phyloP scores from a whole-genome alignment of 1,140 invertebrate genomes.

The Lepeophtheirus salmonis region DNA sequence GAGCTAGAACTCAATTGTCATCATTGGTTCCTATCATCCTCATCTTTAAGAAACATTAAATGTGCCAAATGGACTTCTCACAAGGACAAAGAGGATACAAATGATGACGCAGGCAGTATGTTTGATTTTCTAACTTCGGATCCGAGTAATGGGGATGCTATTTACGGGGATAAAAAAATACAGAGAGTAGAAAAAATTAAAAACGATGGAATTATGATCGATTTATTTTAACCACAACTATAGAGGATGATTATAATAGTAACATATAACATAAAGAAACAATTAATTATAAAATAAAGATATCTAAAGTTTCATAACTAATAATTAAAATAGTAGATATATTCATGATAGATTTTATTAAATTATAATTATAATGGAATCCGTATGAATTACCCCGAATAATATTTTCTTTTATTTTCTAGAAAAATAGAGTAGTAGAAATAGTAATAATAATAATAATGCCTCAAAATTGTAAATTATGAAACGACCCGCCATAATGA shows the following conservation, averaged over 20 bases:
- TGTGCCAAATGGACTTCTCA: background rate
- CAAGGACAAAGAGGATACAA: background rate
- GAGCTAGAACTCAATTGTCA: background rate
- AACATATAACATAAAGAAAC: background rate
- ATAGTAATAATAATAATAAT: no score
- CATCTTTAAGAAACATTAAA: background rate
- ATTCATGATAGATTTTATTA: background rate
- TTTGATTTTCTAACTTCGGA: background rate
- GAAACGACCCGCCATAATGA: no score
- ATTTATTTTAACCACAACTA: no score
- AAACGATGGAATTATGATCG: no score
- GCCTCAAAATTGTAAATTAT: no score
- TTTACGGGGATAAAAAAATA: no score
- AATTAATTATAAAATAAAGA: background rate
- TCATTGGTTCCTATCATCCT: background rate
- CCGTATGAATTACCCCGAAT: no score
- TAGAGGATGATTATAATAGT: conserved; percentile 1
- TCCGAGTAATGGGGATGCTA: no score
- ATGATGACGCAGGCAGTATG: background rate
- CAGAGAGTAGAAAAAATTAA: no score
- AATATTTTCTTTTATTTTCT: no score
- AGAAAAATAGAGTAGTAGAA: no score
- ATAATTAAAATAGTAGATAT: background rate
- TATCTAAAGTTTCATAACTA: background rate
- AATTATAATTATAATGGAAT: background rate